Evolutionary conservation across 2,113 vertebrate genomes (phyloP).

Genomic region (Etia nguti): DNA sequence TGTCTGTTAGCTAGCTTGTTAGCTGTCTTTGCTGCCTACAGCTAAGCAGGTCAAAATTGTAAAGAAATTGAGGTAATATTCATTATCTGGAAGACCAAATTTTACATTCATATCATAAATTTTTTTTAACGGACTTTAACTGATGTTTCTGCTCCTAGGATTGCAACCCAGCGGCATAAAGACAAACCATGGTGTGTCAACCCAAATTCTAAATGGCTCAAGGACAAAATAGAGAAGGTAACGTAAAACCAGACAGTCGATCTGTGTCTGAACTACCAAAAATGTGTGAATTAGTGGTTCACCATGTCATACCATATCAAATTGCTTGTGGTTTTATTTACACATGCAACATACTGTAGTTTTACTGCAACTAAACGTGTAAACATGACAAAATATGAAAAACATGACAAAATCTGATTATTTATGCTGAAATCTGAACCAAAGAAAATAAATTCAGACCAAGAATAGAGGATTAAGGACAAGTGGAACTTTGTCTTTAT

Average conservation of each 20-base stretch:
- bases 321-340: not conserved
- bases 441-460: not conserved
- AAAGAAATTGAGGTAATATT: rapidly evolving
- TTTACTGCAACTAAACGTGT: too few species aligned
- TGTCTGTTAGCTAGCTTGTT: not conserved
- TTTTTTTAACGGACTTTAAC: not conserved
- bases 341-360: too few species aligned
- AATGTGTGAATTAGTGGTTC: not conserved
- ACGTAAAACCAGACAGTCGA: not conserved
- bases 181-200: not conserved
- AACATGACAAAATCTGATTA: not conserved
- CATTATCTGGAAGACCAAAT: not conserved
- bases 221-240: not conserved
- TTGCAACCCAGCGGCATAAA: not conserved
- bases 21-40: not conserved
- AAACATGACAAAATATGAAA: too few species aligned
- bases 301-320: rapidly evolving
- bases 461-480: not conserved
- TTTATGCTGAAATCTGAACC: not conserved
- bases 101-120: not conserved
- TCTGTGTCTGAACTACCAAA: not conserved
- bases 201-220: conserved; percentile 2
- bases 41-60: not conserved
- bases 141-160: not conserved
- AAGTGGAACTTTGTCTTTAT: not conserved